Evolutionary conservation across 2,113 vertebrate species (phyloP).

Genomic region (Vulpes lagopus): DNA sequence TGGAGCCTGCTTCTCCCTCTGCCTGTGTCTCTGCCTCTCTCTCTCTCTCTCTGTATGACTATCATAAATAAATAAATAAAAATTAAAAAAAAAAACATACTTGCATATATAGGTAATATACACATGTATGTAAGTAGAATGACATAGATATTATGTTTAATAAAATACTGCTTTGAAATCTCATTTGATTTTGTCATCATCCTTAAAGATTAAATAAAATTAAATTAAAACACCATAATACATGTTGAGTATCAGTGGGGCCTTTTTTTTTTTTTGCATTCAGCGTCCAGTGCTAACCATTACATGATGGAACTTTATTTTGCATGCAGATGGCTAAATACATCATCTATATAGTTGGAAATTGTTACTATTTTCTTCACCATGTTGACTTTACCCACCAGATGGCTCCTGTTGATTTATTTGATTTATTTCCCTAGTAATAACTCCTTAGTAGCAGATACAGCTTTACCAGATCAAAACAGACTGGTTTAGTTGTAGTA

Average conservation of each 20-base stretch:
- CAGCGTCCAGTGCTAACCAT: neutral
- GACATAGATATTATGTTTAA: neutral
- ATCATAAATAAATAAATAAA: too few species aligned
- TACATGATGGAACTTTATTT: neutral
- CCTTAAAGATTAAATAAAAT: neutral
- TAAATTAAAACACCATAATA: neutral
- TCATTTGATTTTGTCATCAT: neutral
- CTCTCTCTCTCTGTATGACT: too few species aligned
- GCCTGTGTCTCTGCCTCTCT: too few species aligned
- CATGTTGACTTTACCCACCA: neutral
- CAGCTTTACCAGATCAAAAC: conserved; percentile 5
- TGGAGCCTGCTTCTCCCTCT: too few species aligned
- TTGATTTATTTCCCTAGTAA: neutral
- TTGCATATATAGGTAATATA: neutral
- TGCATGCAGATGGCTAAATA: neutral
- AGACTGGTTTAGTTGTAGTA: neutral
- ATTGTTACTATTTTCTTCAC: neutral
- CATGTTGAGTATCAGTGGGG: neutral
- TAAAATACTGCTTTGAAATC: neutral
- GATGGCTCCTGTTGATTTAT: neutral
- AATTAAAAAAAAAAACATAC: too few species aligned
- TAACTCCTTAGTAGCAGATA: neutral
- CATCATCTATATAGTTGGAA: neutral
- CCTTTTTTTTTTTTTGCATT: neutral
- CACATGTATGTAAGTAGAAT: neutral